A percentile compares a stretch with the other conserved stretches of the same genome.
These are phyloP conservation scores for Atherinomorus stipes DNA, from an alignment of 2,113 vertebrate genomes.

Conservation along the genomic window DNA sequence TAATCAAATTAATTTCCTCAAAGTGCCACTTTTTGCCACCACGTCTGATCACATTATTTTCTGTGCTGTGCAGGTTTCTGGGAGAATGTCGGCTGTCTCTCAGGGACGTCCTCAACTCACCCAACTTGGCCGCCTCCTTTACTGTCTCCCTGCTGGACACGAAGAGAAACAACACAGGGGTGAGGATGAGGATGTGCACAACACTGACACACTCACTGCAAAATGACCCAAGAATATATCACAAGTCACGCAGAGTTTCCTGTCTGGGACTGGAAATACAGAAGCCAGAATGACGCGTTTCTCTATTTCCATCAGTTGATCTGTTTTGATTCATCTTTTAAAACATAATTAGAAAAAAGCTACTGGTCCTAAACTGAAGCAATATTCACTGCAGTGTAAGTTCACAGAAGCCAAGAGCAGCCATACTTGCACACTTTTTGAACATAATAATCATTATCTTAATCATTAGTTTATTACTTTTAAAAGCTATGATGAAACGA, in stretches of 20 bases:
- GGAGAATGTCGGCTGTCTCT: constrained; percentile 88
- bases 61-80: constrained; percentile 85
- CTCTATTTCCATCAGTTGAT: not conserved
- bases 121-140: constrained; percentile 88
- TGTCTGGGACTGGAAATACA: constrained; percentile 41
- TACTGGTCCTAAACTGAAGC: too few species aligned
- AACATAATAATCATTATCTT: too few species aligned
- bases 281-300: not conserved
- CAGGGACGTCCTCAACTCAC: constrained; percentile 87
- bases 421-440: too few species aligned
- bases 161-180: constrained; percentile 92
- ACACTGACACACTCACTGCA: constrained; percentile 1
- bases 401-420: too few species aligned
- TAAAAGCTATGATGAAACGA: too few species aligned
- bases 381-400: too few species aligned
- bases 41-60: too few species aligned
- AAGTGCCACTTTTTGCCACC: too few species aligned
- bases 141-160: constrained; percentile 88
- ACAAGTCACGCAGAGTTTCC: constrained; percentile 40
- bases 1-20: too few species aligned
- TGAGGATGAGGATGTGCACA: constrained; percentile 53
- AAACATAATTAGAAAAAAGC: too few species aligned
- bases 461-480: too few species aligned
- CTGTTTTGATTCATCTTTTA: not conserved
- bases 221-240: not conserved